Base-by-base conservation (phyloP, 1,140 invertebrate species). In the Drosophila sturtevanti region DNA sequence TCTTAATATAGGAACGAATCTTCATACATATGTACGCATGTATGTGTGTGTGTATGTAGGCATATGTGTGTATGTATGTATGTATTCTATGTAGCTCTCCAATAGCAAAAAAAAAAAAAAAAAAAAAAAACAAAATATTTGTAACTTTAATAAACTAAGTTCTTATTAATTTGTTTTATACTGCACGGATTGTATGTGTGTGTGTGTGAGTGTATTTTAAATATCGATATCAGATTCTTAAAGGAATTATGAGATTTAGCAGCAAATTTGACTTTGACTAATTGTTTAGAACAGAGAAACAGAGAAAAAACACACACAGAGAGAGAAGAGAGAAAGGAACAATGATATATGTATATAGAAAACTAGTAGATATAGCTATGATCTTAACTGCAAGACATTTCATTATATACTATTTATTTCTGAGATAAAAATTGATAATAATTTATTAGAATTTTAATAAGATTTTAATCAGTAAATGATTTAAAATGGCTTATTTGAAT, bases 181-280 rank as follows among this genome's bases (percentile, higher is more conserved):
- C 61, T 54, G 48, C 48, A 63, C 27, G 27, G 48, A 31, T 63
- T 44, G 2, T 58, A 0, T 58, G 10, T 58, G 12, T 58, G 37
- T 38, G 58, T 61, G 27, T 51, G 14, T 51, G 22, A 31, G 41
- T 63, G 12, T 63, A 22, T 34, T 12, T 14, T 11, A 27, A 41
- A 48, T 63, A 63, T 21, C 27, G n/a, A 10, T 14, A 12, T 54
- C 44, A 63, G 44, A 54, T 64, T 63, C 60, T 55, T 68, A 69
- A 41, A 9, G 18, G n/a, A 56, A 48, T 67, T 67, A 56, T 66
- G 62, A 69, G 68, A 69, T 69, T 69, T 69, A 54, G 35, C 37
- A 69, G 27, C 51, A 66, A 41, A 55, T 10, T 14, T 48, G 4
- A 48, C 16, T 48, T 48, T 11, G 6, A 48, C 41, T 18, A 16